Evolutionary conservation across 2,113 vertebrate species (phyloP).

Genomic region (Ailurus styani): DNA sequence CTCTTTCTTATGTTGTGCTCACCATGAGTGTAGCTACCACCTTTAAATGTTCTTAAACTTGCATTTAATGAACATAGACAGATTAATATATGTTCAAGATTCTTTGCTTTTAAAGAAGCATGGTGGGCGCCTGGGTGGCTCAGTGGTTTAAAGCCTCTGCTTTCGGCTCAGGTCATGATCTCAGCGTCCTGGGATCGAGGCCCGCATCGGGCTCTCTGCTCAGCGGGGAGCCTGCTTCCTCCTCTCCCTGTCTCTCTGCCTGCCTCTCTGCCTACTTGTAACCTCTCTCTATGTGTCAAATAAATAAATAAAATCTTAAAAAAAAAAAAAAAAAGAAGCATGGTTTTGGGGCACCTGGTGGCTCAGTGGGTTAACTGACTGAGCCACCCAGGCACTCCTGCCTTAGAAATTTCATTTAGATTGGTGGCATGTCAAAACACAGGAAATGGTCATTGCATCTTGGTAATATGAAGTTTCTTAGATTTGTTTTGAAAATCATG

Average conservation of each 20-base stretch:
- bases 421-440: not conserved
- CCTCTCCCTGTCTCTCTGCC: too few relatives aligned
- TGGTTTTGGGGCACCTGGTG: too few relatives aligned
- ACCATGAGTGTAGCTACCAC: not conserved
- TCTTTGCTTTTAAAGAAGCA: not conserved
- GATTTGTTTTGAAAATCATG: constrained; percentile 32
- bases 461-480: not conserved
- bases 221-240: too few relatives aligned
- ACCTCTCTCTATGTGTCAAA: too few relatives aligned
- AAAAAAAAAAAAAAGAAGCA: not conserved
- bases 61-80: not conserved
- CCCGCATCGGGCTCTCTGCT: too few relatives aligned
- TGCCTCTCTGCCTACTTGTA: too few relatives aligned
- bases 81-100: not conserved
- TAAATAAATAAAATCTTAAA: too few relatives aligned
- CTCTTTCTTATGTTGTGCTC: not conserved
- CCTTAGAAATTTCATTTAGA: not conserved
- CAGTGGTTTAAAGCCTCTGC: too few relatives aligned
- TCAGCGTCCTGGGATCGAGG: too few relatives aligned
- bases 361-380: too few relatives aligned
- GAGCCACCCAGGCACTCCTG: not conserved
- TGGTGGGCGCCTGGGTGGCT: not conserved
- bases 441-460: not conserved
- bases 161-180: too few relatives aligned
- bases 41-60: not conserved